Evolutionary conservation across 2,797 vertebrate species (phyloP), one percentile per base, ranked within the genome.

Genomic region (Tapera naevia): DNA sequence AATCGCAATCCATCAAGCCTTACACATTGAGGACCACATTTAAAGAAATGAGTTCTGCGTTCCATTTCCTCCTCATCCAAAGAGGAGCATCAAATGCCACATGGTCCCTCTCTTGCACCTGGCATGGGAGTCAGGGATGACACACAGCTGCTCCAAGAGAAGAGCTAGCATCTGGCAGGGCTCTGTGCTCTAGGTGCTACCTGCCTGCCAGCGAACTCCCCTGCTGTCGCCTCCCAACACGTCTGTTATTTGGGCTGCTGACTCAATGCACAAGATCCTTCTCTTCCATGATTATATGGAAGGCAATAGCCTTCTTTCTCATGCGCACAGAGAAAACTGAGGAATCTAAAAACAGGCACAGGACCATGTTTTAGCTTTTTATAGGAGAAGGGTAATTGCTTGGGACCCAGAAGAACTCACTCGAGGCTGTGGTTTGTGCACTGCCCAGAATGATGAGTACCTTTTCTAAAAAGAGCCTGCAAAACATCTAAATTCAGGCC

Each of bases 401-500:
- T 88, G 66, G 32, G 86, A 93, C 86, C 70, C 64, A 94, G 76
- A 88, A 91, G 37, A 88, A 80, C 39, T 88, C 85, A 79, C 62
- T 94, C 5, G 0, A 96, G 84, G 84, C 14, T 95, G 95, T 75
- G 94, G 96, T 94, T 93, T 93, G n/a, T 69, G 76, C 70, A 46
- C 51, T 79, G 92, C 87, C 89, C 94, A 93, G 73, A 88, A 93
- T 54, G 76, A 97, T 81, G 87, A 96, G 76, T 53, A 89, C 66
- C 25, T 89, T 79, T 92, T 89, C 91, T 94, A 93, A 96, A 96
- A 96, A 39, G n/a, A 86, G 91, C 30, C 62, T 84, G 76, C 71
- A 94, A 92, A 96, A 94, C 89, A 97, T 67, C 82, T 70, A 86
- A 86, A 96, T 94, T 93, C 67, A 61, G 92, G 88, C 53, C 83